These are phyloP conservation scores for Peromyscus melanophrys DNA, from an alignment of 2,797 vertebrate species.

Conservation along the genomic window DNA sequence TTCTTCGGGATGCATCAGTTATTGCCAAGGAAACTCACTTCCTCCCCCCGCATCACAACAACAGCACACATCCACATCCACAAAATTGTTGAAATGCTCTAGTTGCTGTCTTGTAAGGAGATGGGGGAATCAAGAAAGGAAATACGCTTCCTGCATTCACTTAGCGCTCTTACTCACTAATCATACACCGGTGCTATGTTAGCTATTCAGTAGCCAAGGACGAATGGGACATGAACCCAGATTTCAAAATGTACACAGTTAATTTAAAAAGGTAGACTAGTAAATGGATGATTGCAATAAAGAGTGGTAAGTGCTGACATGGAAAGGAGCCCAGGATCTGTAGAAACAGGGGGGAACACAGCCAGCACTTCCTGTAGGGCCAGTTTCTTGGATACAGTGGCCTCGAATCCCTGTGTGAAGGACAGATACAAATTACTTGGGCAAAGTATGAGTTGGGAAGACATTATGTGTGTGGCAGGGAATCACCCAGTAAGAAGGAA, in stretches of 20 bases:
- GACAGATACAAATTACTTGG: constrained; percentile 32
- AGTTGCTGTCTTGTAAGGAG: not conserved
- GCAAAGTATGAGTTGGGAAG: not conserved
- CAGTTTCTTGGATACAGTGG: not conserved
- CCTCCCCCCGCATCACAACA: not conserved
- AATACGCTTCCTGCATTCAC: not conserved
- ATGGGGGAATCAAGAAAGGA: not conserved
- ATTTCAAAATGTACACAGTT: constrained; percentile 14
- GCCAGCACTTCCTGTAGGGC: not conserved
- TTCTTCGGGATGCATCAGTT: not conserved
- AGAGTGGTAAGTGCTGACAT: not conserved
- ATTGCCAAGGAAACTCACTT: not conserved
- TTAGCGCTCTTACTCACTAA: not conserved
- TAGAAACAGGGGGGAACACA: not conserved
- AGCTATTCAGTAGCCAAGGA: not conserved
- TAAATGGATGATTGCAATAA: constrained; percentile 26
- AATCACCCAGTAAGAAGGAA: not conserved
- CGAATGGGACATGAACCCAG: constrained; percentile 24
- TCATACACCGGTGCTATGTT: not conserved
- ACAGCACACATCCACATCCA: not conserved
- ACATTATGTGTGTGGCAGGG: not conserved
- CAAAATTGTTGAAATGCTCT: not conserved
- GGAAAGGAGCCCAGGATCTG: not conserved
- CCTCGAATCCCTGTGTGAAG: not conserved
- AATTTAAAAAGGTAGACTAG: not conserved